Evolutionary conservation across 2,888 invertebrate species (phyloP), one percentile per base, ranked within the genome.

Genomic region (Sphaeridia pumilis): DNA sequence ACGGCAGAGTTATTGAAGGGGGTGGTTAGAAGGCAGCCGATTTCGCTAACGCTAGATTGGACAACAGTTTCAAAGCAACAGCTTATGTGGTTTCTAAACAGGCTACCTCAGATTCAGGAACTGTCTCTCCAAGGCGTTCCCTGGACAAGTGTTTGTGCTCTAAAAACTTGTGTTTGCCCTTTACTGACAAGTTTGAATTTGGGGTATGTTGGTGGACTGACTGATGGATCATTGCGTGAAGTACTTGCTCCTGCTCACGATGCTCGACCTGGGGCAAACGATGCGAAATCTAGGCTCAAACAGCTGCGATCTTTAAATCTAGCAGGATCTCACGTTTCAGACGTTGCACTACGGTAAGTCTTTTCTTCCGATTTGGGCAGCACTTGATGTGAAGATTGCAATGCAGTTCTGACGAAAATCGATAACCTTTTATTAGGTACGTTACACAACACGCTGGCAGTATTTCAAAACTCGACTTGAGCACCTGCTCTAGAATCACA

Each of bases 261-360:
- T 68, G 83, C 87, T 0, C 73, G 88, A 26, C 88, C 89, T 0
- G 81, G 82, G 12, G 71, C 84, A 42, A 78, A 82, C 38, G 81
- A 84, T 65, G 81, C 82, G 31, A 80, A 82, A 59, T 83, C 83
- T 17, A 78, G 86, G 4, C 76, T 93, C 35, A 79, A 87, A 38
- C 82, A 85, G 61, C 72, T 93, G 27, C 78, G 79, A 58, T 80
- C 79, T 50, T 73, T 94, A 20, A 78, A 81, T 58, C 73, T 93
- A 49, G 83, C 87, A 24, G 92, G 92, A 12, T 89, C 89, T 0
- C 89, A 90, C 66, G 80, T 94, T 58, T 86, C 88, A 0, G 93
- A 93, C 69, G 83, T 87, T n/a, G 81, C 87, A 0, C 75, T 88
- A 70, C 76, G 69, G 47, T 66, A 70, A 27, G n/a, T n/a, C n/a